These are phyloP conservation scores for Agrochola lychnidis DNA, from an alignment of 2,888 invertebrate genomes.

Conservation along the genomic window DNA sequence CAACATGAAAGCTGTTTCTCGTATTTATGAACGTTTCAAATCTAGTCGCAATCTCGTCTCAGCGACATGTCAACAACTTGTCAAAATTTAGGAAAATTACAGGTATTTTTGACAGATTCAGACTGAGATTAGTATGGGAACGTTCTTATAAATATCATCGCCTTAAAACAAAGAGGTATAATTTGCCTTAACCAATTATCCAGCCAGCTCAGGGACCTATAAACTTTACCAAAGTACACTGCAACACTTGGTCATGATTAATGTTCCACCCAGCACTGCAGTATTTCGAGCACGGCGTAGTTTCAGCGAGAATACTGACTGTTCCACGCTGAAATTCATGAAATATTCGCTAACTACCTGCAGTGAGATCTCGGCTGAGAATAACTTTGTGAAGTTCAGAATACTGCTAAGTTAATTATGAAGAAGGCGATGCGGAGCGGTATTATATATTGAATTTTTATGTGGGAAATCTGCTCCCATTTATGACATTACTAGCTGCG, in stretches of 20 bases:
- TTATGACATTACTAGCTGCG: no score
- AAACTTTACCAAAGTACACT: conserved; percentile 16
- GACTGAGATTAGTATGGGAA: no score
- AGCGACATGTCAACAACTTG: no score
- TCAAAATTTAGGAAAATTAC: no score
- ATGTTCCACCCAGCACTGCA: conserved; percentile 11
- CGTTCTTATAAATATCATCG: no score
- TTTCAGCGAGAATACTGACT: not conserved
- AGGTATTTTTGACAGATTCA: no score
- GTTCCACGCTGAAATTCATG: conserved; percentile 22
- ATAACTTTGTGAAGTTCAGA: not conserved
- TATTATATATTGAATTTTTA: not conserved
- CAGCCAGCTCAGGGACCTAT: not conserved
- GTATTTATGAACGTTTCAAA: no score
- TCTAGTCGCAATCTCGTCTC: no score
- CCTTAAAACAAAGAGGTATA: no score
- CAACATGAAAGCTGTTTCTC: no score
- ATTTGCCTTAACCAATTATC: not conserved
- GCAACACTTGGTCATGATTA: conserved; percentile 27
- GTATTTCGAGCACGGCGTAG: not conserved
- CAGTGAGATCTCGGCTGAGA: not conserved
- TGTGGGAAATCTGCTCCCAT: not conserved
- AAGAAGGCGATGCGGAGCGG: not conserved
- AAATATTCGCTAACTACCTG: conserved; percentile 28
- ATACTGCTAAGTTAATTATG: conserved; percentile 10